Conservation (phyloP, 2,797 vertebrate genomes). For the Allobates femoralis region DNA sequence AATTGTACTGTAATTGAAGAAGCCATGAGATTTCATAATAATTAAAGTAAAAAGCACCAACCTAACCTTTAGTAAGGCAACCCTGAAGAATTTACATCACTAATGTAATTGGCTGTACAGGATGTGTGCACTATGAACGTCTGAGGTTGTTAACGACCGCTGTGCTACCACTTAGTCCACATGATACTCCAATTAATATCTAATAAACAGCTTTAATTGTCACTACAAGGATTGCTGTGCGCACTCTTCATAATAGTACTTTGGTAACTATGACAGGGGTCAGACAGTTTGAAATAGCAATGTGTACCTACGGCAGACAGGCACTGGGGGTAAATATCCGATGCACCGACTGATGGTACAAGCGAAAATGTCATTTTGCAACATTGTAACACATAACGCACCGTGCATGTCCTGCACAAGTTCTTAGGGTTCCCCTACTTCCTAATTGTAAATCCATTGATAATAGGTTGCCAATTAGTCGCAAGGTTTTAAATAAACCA, state of each 20-base stretch:
- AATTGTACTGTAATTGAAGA: background rate
- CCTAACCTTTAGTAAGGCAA: background rate
- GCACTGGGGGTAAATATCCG: background rate
- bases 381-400: no score
- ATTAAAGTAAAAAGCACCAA: background rate
- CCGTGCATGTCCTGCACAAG: no score
- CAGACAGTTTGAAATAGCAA: background rate
- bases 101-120: background rate
- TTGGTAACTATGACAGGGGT: background rate
- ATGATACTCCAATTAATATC: conserved; percentile 18
- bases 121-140: background rate
- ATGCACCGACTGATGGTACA: background rate
- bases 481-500: no score
- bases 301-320: background rate
- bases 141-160: background rate
- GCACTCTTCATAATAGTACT: background rate
- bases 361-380: no score
- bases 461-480: no score
- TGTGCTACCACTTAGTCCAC: conserved; percentile 16
- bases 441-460: no score
- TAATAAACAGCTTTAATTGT: conserved; percentile 10
- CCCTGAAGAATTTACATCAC: background rate
- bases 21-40: background rate
- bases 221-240: background rate
- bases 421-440: no score